Base-by-base conservation (phyloP, 64 coral and sea anemone genomes). In the Acropora yongei region DNA sequence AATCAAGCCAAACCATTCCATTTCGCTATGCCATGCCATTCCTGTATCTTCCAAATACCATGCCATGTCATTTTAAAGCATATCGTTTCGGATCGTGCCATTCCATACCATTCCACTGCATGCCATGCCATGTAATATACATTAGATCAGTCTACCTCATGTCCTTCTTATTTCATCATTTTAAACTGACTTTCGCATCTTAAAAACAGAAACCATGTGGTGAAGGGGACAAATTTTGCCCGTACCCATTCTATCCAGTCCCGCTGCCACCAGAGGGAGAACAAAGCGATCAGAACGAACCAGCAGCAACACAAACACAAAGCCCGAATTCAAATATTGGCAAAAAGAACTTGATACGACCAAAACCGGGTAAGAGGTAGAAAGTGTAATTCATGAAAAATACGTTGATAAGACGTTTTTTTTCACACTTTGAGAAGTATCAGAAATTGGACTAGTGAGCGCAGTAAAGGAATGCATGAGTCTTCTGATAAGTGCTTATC, bases 321-420 rank as follows among this genome's bases (percentile, higher is more conserved):
- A 85, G 49, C 44, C 65, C 82, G 44, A 71, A 48, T 72, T 7
- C 43, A n/a, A 85, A 71, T 7, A 86, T 87, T 55, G 76, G 91
- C n/a, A 93, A 95, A 44, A 95, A 95, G 83, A 91, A 95, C 49
- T 71, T 95, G 2, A 95, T 95, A 80, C 88, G 89, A 87, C 83
- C 93, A 3, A 90, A 95, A 60, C 93, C 93, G 91, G 93, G 93
- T 95, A 75, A 40, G 79, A 49, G 41, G 43, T 16, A 6, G 18
- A 84, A 5, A 11, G 63, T 68, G 0, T 13, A 16, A 68, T 17
- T 68, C 17, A 30, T 30, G 30, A 30, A 30, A 30, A 30, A 30
- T 30, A 30, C 30, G 30, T 30, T 30, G 30, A 30, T 30, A 30
- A 30, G 30, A 30, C 30, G 30, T 30, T 30, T 30, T 30, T 30